Conservation (phyloP, 2,113 vertebrate species). For the Platichthys flesus region DNA sequence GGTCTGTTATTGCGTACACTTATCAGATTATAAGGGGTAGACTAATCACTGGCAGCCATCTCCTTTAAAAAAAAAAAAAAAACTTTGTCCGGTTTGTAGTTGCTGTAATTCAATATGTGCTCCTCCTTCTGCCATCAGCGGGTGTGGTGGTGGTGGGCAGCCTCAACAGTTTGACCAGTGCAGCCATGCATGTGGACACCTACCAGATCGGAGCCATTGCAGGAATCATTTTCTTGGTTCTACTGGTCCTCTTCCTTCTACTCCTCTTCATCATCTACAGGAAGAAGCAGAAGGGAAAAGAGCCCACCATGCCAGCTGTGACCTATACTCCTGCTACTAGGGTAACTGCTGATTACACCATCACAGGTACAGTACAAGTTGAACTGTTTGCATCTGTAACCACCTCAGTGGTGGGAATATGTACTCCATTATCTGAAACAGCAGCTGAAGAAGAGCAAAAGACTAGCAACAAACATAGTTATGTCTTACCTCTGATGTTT, state of each 20-base stretch:
- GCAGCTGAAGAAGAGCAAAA: no score
- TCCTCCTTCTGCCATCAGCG: constrained; percentile 74
- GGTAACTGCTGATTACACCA: constrained; percentile 87
- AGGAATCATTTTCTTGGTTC: constrained; percentile 91
- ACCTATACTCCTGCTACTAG: constrained; percentile 93
- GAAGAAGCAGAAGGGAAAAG: constrained; percentile 95
- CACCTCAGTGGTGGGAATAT: no score
- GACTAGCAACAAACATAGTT: no score
- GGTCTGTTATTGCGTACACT: background rate
- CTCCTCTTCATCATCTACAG: constrained; percentile 92
- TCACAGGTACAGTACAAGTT: constrained; percentile 69
- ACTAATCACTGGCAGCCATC: background rate
- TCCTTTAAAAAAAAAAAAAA: background rate
- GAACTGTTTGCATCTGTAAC: no score
- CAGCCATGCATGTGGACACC: constrained; percentile 90
- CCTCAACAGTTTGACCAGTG: constrained; percentile 92
- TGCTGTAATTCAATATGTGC: background rate
- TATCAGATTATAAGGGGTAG: background rate
- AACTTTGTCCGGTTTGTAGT: background rate
- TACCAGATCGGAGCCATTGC: constrained; percentile 95
- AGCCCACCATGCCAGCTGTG: constrained; percentile 89
- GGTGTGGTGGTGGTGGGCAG: constrained; percentile 91
- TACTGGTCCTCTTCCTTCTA: constrained; percentile 91
- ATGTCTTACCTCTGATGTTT: no score
- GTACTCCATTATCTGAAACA: no score